Evolutionary conservation across 2,797 vertebrate genomes (phyloP).

Genomic region (Centropyge bicolor): DNA sequence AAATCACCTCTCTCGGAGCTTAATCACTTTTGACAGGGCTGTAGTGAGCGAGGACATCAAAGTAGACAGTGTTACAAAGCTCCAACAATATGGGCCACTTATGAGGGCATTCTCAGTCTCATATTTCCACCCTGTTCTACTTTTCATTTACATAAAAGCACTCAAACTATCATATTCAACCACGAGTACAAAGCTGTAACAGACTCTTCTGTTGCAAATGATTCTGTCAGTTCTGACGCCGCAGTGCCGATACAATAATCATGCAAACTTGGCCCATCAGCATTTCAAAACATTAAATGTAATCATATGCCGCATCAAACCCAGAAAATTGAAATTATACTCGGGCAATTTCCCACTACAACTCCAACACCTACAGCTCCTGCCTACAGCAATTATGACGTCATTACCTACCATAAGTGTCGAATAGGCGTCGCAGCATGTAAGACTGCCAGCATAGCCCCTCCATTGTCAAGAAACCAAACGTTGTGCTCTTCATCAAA

Average conservation of each 20-base stretch:
- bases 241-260: constrained; percentile 64
- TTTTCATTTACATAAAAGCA: constrained; percentile 84
- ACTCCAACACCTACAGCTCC: constrained; percentile 36
- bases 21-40: constrained; percentile 81
- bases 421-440: constrained; percentile 90
- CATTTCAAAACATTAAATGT: constrained; percentile 77
- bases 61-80: constrained; percentile 78
- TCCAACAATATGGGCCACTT: constrained; percentile 75
- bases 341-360: constrained; percentile 63
- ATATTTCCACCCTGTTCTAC: constrained; percentile 75
- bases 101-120: constrained; percentile 74
- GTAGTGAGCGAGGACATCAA: constrained; percentile 78
- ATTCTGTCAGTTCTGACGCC: constrained; percentile 71
- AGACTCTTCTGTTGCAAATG: constrained; percentile 68
- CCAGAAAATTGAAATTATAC: constrained; percentile 44
- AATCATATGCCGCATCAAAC: constrained; percentile 64
- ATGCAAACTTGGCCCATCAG: constrained; percentile 74
- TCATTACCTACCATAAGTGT: constrained; percentile 91
- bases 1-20: constrained; percentile 76
- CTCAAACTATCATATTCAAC: constrained; percentile 79
- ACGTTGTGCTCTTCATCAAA: constrained; percentile 96
- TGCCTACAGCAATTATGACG: constrained; percentile 44
- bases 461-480: constrained; percentile 97
- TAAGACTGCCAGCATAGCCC: constrained; percentile 93
- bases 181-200: constrained; percentile 77